A percentile compares a stretch with the other conserved stretches of the same genome.
phyloP scores from a whole-genome alignment of 1,140 invertebrate genomes.

The Bombus picipes region DNA sequence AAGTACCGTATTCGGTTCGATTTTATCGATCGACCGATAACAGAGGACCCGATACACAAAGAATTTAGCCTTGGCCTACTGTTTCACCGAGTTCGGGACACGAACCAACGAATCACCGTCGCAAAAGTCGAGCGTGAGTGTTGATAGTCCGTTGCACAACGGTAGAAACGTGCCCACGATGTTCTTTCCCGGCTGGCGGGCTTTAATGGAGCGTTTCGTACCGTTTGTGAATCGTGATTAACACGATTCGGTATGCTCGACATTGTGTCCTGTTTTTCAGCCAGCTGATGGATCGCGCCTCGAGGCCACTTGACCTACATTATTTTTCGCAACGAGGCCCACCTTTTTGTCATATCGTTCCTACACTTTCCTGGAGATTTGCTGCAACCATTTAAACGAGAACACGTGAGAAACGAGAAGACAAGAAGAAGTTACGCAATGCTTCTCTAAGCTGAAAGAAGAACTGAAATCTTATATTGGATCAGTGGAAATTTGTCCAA shows the following conservation, averaged over 20 bases:
- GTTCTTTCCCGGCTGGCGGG: background rate
- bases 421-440: background rate
- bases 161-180: constrained; percentile 10
- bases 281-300: constrained; percentile 14
- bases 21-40: constrained; percentile 13
- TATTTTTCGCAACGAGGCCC: constrained; percentile 44
- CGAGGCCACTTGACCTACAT: constrained; percentile 37
- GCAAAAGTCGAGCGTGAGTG: constrained; percentile 18
- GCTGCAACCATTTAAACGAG: too few relatives aligned
- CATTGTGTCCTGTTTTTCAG: constrained; percentile 27
- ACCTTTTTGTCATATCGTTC: background rate
- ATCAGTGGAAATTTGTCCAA: background rate
- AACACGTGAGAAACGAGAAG: background rate
- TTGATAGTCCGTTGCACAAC: constrained; percentile 20
- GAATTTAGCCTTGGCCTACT: constrained; percentile 41
- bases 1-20: background rate
- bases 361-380: background rate
- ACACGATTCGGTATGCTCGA: constrained; percentile 39
- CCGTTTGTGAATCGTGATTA: constrained; percentile 41
- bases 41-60: background rate
- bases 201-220: constrained; percentile 37
- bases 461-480: background rate
- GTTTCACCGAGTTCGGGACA: background rate
- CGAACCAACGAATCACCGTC: background rate
- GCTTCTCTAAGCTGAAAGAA: background rate